A percentile compares a stretch with the other conserved stretches of the same genome.
Conservation (phyloP, 2,797 vertebrate genomes). For the Anguilla megastoma region DNA sequence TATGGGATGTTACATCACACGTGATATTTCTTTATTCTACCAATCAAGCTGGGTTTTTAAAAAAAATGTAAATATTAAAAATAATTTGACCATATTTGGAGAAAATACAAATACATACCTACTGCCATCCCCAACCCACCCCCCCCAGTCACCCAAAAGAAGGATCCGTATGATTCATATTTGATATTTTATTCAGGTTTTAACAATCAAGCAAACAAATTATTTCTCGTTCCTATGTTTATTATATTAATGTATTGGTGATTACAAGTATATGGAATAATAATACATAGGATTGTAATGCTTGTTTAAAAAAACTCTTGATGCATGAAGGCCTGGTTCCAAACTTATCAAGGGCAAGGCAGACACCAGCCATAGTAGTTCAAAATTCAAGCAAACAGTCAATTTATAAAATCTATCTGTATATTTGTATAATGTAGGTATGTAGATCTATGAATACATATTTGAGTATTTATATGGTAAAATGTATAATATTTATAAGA, state of each 20-base stretch:
- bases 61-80: not conserved
- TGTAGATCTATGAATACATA: not conserved
- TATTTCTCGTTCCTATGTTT: not conserved
- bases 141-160: not conserved
- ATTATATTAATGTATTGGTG: constrained; percentile 3
- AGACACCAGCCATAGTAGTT: not conserved
- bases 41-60: not conserved
- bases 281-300: not conserved
- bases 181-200: constrained; percentile 5
- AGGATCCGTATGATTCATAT: not conserved
- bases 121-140: not conserved
- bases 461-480: not conserved
- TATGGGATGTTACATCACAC: not conserved
- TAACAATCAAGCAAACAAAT: constrained; percentile 19
- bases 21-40: not conserved
- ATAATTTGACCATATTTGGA: not conserved
- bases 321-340: not conserved
- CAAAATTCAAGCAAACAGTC: not conserved
- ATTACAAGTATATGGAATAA: not conserved
- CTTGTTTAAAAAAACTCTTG: not conserved
- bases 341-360: not conserved
- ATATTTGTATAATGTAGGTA: constrained; percentile 2
- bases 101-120: not conserved
- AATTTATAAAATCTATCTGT: constrained; percentile 4
- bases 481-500: not conserved